Evolutionary conservation across 92 coral and sea anemone species (phyloP).

Genomic region (Siderastrea siderea): DNA sequence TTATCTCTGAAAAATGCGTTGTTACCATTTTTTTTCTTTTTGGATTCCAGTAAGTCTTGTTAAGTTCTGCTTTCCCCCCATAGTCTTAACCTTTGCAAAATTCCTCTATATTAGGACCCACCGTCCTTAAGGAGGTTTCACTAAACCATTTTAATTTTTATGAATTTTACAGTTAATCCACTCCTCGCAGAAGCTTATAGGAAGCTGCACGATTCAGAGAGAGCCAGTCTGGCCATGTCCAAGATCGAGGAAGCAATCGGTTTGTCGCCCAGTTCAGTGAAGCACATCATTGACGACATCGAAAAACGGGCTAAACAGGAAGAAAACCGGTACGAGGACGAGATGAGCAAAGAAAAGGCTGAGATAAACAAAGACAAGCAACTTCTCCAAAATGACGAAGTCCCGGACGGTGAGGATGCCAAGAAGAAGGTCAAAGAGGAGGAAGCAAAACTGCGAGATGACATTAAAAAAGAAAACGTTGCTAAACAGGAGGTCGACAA

Average conservation of each 20-base stretch:
- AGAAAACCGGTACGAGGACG: constrained; percentile 52
- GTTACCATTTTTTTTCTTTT: too few species aligned
- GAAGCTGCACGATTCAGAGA: constrained; percentile 73
- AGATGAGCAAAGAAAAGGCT: constrained; percentile 49
- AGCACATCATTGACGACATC: constrained; percentile 81
- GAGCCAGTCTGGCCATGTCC: constrained; percentile 79
- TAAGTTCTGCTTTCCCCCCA: too few species aligned
- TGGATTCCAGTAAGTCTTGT: too few species aligned
- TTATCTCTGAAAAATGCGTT: too few species aligned
- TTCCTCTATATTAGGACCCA: too few species aligned
- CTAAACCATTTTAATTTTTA: not conserved
- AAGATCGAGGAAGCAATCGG: constrained; percentile 91
- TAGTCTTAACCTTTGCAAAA: too few species aligned
- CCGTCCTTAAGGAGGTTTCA: too few species aligned
- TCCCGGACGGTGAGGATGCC: constrained; percentile 15
- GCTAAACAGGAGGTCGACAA: constrained; percentile 88
- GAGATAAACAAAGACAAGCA: constrained; percentile 66
- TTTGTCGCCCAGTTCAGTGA: constrained; percentile 79
- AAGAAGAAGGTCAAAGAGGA: constrained; percentile 69
- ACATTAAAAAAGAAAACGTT: constrained; percentile 79
- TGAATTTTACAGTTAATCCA: constrained; percentile 62
- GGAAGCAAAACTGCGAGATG: constrained; percentile 77
- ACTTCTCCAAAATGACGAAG: constrained; percentile 35
- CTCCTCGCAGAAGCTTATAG: constrained; percentile 60
- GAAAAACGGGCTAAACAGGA: constrained; percentile 71